These are phyloP conservation scores for Ibidorhyncha struthersii DNA, from an alignment of 2,113 vertebrate species.

Conservation along the genomic window DNA sequence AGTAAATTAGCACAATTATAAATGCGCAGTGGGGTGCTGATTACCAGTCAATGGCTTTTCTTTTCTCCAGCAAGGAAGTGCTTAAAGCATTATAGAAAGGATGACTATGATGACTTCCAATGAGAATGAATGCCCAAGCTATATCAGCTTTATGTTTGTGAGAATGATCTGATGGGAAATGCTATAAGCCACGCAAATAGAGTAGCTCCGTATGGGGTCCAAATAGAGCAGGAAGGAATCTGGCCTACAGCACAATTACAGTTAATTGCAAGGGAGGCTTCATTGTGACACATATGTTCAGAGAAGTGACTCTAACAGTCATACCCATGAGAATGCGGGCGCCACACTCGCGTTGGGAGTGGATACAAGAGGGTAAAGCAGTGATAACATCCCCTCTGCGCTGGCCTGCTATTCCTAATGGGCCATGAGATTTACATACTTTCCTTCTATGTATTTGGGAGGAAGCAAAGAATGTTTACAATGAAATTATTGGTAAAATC, in stretches of 20 bases:
- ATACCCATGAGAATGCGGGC: rapidly evolving
- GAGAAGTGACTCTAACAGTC: not conserved
- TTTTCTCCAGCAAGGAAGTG: conserved; percentile 37
- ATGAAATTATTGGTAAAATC: not conserved
- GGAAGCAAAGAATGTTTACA: not conserved
- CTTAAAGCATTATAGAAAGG: conserved; percentile 39
- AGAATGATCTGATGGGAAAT: conserved; percentile 56
- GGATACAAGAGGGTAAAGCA: not conserved
- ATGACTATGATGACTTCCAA: conserved; percentile 50
- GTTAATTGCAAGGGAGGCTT: conserved; percentile 52
- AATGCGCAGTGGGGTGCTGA: conserved; percentile 48
- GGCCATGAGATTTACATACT: not conserved
- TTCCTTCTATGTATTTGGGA: not conserved
- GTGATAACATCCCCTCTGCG: not conserved
- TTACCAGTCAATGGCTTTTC: conserved; percentile 48
- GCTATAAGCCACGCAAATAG: conserved; percentile 21
- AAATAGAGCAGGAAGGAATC: conserved; percentile 56
- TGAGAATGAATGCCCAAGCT: conserved; percentile 33
- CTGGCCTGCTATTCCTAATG: not conserved
- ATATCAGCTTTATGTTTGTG: conserved; percentile 40
- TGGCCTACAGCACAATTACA: conserved; percentile 53
- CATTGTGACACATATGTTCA: conserved; percentile 10
- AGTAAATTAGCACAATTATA: conserved; percentile 54
- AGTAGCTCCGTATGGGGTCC: conserved; percentile 52
- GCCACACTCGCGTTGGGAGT: rapidly evolving